phyloP scores from a whole-genome alignment of 2,888 invertebrate species.

The Tiliacea citrago region DNA sequence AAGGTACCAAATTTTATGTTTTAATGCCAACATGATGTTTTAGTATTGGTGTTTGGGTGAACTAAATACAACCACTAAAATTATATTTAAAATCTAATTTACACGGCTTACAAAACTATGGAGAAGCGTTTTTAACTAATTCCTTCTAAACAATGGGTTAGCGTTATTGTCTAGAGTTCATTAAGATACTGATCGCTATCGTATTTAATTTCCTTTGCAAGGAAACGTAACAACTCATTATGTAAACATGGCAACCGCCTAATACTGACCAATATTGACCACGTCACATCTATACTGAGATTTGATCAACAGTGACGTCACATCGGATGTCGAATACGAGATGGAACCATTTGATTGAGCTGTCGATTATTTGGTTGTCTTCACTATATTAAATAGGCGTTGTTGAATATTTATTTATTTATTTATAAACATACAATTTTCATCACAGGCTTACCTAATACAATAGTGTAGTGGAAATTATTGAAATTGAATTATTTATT shows the following conservation, averaged over 20 bases:
- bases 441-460: no score
- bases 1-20: neutral
- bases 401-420: neutral
- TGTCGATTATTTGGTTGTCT: neutral
- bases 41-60: neutral
- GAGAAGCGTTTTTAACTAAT: slow-evolving; percentile 7
- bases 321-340: neutral
- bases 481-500: no score
- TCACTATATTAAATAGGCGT: neutral
- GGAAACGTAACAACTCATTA: neutral
- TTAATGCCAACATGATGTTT: neutral
- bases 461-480: no score
- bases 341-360: slow-evolving; percentile 1
- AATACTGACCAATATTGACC: slow-evolving; percentile 16
- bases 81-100: neutral
- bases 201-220: slow-evolving; percentile 4
- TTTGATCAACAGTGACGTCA: slow-evolving; percentile 25
- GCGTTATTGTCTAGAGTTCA: neutral
- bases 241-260: slow-evolving; percentile 9
- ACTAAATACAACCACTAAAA: no score
- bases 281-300: slow-evolving; percentile 6
- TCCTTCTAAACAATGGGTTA: neutral
- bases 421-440: no score
- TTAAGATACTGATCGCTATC: neutral
- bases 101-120: slow-evolving; percentile 2